phyloP scores from a whole-genome alignment of 2,888 invertebrate genomes.

The Heteromyza rotundicornis region DNA sequence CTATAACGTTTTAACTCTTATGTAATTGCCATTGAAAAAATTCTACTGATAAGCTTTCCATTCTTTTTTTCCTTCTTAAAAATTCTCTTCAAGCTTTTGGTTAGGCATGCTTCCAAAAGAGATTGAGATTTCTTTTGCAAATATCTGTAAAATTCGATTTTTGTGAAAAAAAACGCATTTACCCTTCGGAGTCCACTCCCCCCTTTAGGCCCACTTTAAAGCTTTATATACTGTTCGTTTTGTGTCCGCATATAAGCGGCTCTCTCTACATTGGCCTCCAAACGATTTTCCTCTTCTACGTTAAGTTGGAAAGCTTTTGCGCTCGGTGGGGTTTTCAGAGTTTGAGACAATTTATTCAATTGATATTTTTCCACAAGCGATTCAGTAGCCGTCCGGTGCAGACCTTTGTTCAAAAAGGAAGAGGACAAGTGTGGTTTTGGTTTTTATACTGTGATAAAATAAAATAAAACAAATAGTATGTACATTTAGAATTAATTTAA shows the following conservation, averaged over 20 bases:
- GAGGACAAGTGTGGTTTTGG: constrained; percentile 47
- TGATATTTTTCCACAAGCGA: constrained; percentile 48
- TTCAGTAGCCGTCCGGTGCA: constrained; percentile 58
- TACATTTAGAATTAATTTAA: constrained; percentile 33
- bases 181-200: too few relatives aligned
- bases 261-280: background rate
- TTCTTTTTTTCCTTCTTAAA: too few relatives aligned
- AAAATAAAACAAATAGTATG: constrained; percentile 54
- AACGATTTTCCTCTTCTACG: background rate
- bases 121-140: too few relatives aligned
- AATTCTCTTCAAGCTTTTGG: background rate
- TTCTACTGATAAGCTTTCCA: background rate
- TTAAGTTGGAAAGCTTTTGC: too few relatives aligned
- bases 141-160: too few relatives aligned
- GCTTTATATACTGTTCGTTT: background rate
- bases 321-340: too few relatives aligned
- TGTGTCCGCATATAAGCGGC: background rate
- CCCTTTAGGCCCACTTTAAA: background rate
- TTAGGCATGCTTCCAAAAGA: too few relatives aligned
- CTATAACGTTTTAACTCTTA: too few relatives aligned
- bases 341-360: background rate
- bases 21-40: too few relatives aligned
- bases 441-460: constrained; percentile 58
- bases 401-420: constrained; percentile 49
- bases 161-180: too few relatives aligned